Evolutionary conservation across 2,113 vertebrate genomes (phyloP), one percentile per base, ranked within the genome.

Genomic region (Tretioscincus oriximinensis): DNA sequence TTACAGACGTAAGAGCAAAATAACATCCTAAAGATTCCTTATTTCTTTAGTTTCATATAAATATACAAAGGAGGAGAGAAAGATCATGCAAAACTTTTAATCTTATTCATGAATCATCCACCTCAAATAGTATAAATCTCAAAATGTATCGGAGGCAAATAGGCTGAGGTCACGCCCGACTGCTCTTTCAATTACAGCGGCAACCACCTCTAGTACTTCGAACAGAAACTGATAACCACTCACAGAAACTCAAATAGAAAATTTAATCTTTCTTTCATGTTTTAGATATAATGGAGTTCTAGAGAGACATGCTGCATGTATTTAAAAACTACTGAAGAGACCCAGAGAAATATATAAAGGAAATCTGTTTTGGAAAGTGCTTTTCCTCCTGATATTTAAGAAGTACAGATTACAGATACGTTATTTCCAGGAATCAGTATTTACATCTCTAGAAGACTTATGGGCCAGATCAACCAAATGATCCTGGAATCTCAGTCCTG

Each of bases 261-360:
- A 81, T 0, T 51, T n/a, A 72, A 83, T 79, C 73, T 83, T 54
- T 28, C 18, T 58, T 16, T 58, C 54, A 58, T 18, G 16, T 58
- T 58, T 18, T 18, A 58, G 54, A 58, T 73, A 35, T 47, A 78
- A 81, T 77, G 71, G 12, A 63, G 54, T 68, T 83, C 35, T 58
- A 28, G 51, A 74, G 51, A 20, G 18, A 1, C 80, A 77, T 83
- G 88, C 82, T 58, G 75, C 70, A 71, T 89, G 60, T 41, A 85
- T 26, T 76, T 45, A 54, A 87, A 85, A 9, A 21, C 73, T 68
- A 58, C 83, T 72, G 49, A 84, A 82, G 65, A 76, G 84, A 74
- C 78, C 81, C 41, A 41, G 72, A 85, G 85, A 89, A 41, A 29
- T 28, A 29, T 60, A 63, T 54, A 28, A 9, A 21, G n/a, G 35